Evolutionary conservation across 2,113 vertebrate species (phyloP).

Genomic region (Amblyopsis rosae): DNA sequence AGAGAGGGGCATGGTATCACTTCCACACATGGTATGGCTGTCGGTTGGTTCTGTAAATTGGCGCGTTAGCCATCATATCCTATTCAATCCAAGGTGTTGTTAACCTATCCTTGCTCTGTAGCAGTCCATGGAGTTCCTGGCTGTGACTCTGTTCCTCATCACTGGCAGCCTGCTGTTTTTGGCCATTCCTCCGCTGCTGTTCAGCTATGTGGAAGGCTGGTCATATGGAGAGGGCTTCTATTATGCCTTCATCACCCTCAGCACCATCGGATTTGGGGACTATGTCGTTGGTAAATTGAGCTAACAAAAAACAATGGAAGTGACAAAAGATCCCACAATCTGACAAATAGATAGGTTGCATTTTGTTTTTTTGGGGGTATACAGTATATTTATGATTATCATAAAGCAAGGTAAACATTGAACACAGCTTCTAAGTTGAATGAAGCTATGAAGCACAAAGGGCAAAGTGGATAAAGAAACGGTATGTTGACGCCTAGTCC

Average conservation of each 20-base stretch:
- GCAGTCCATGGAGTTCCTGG: constrained; percentile 79
- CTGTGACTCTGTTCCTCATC: constrained; percentile 78
- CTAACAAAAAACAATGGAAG: constrained; percentile 26
- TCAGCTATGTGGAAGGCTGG: constrained; percentile 91
- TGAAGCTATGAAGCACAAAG: too few species aligned
- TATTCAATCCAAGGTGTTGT: neutral
- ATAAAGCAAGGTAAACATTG: too few species aligned
- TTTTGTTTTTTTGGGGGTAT: too few species aligned
- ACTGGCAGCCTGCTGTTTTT: constrained; percentile 84
- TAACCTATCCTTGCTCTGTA: constrained; percentile 34
- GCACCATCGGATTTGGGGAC: constrained; percentile 92
- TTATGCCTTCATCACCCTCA: constrained; percentile 92
- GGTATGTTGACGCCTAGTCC: too few species aligned
- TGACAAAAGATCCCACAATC: neutral
- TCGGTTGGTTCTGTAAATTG: neutral
- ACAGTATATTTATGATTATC: too few species aligned
- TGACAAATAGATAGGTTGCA: neutral
- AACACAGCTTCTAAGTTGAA: too few species aligned
- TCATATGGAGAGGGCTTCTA: constrained; percentile 87
- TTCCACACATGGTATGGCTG: constrained; percentile 78
- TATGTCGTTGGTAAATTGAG: constrained; percentile 85
- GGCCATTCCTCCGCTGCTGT: constrained; percentile 85
- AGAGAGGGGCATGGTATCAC: constrained; percentile 80
- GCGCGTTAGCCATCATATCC: neutral
- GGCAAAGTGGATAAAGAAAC: too few species aligned